Percentiles rank a stretch among this genome's conserved stretches.
phyloP scores from a whole-genome alignment of 2,113 vertebrate genomes.

The Aleadryas rufinucha region DNA sequence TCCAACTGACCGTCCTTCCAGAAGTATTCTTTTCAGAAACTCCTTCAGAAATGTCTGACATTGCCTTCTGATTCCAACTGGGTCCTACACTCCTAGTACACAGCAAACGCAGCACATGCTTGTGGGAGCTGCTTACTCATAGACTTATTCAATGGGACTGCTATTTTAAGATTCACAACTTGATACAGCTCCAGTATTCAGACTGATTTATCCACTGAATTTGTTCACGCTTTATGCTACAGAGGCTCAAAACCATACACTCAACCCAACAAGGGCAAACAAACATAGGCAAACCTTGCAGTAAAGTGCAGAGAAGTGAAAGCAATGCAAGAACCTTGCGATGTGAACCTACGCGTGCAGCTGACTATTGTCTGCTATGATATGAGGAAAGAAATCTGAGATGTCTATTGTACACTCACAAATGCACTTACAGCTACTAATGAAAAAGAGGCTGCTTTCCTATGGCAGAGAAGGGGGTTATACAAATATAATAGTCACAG shows the following conservation, averaged over 20 bases:
- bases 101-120: neutral
- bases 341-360: neutral
- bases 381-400: neutral
- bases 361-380: neutral
- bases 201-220: neutral
- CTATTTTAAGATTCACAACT: constrained; percentile 4
- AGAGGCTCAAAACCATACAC: neutral
- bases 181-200: neutral
- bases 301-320: neutral
- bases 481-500: neutral
- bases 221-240: neutral
- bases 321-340: neutral
- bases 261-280: neutral
- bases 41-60: neutral
- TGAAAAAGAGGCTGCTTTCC: neutral
- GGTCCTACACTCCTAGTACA: neutral
- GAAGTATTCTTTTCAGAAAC: neutral
- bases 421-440: neutral
- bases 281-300: neutral
- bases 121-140: neutral
- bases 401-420: neutral
- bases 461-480: neutral
- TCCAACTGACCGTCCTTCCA: neutral
- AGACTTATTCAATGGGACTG: neutral
- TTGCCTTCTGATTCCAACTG: neutral